Conservation (phyloP, 2,797 vertebrate species). For the Acanthurus leucopareius region DNA sequence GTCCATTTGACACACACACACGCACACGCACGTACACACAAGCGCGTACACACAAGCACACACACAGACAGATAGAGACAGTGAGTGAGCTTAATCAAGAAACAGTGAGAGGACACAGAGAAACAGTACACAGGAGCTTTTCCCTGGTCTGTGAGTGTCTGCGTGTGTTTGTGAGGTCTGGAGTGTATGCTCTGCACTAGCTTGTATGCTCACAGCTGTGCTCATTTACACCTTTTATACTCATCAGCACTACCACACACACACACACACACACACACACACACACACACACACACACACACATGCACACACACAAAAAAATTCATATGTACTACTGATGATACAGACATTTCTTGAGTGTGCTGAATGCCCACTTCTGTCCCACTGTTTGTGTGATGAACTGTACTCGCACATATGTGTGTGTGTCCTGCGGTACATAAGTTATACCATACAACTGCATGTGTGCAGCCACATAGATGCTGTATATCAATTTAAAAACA, state of each 20-base stretch:
- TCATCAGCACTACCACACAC: slow-evolving; percentile 39
- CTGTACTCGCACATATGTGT: neutral
- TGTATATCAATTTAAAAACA: neutral
- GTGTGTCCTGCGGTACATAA: neutral
- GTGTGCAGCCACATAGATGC: neutral
- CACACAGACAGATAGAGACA: neutral
- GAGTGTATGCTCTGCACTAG: slow-evolving; percentile 1
- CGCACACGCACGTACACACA: slow-evolving; percentile 22
- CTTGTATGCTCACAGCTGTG: slow-evolving; percentile 46
- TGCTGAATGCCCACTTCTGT: neutral
- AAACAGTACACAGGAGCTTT: neutral
- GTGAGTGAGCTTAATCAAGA: slow-evolving; percentile 12
- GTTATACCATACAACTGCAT: neutral
- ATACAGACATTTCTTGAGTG: neutral
- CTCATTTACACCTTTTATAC: slow-evolving; percentile 49
- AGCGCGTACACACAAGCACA: slow-evolving; percentile 6
- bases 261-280: neutral
- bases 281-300: neutral
- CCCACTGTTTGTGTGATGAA: slow-evolving; percentile 2
- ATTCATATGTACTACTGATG: neutral
- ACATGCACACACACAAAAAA: neutral
- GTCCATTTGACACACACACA: slow-evolving; percentile 58
- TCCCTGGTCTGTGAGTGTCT: neutral
- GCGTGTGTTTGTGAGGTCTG: neutral
- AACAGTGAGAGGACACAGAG: slow-evolving; percentile 40